A percentile compares a stretch with the other conserved stretches of the same genome.
Conservation (phyloP, 2,797 vertebrate species). For the Molossus alvarezi region DNA sequence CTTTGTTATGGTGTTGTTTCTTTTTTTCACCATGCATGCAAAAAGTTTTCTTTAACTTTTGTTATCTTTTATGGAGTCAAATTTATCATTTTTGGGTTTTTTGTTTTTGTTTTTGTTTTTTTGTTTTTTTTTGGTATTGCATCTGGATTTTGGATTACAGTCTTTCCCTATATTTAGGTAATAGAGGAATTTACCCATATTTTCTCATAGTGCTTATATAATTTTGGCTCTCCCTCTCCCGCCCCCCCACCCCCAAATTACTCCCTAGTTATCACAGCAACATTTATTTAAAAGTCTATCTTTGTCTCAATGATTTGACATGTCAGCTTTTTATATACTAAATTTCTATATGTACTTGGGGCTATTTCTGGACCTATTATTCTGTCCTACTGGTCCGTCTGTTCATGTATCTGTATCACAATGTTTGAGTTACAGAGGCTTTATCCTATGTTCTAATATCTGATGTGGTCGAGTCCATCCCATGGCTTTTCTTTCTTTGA, state of each 20-base stretch:
- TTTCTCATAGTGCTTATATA: background rate
- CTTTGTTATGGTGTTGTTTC: background rate
- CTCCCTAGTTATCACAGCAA: background rate
- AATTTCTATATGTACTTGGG: background rate
- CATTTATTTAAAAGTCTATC: conserved; percentile 4
- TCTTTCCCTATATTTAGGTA: background rate
- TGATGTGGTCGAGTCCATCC: background rate
- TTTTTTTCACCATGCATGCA: background rate
- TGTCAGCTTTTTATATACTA: conserved; percentile 13
- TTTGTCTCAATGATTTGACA: conserved; percentile 38
- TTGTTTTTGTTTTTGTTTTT: too few species aligned
- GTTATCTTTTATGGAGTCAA: background rate
- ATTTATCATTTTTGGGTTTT: background rate
- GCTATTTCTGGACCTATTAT: background rate
- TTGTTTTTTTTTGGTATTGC: background rate
- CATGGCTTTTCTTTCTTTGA: background rate
- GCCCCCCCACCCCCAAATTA: background rate
- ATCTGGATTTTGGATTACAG: conserved; percentile 32
- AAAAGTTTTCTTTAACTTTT: background rate
- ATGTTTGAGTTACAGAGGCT: background rate
- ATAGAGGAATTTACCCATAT: background rate
- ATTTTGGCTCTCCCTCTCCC: too few species aligned
- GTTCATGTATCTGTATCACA: background rate
- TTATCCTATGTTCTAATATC: background rate
- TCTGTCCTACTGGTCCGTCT: background rate